phyloP scores from a whole-genome alignment of 2,797 vertebrate species.

The Muraenolepis orangiensis region DNA sequence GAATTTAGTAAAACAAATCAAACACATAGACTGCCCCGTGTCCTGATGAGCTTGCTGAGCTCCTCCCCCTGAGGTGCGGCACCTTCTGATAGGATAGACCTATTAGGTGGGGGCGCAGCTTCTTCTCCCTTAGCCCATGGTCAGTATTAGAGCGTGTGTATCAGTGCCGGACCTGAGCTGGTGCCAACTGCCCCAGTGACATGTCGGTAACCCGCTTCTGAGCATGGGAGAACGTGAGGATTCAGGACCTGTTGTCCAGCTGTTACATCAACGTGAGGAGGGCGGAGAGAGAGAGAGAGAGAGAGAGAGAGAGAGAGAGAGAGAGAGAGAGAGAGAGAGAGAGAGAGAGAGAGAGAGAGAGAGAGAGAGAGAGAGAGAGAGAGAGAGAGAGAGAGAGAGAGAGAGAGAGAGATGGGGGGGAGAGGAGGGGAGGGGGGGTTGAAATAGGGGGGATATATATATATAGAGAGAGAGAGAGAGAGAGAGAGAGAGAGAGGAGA shows the following conservation, averaged over 20 bases:
- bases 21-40: too few relatives aligned
- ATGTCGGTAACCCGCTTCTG: constrained; percentile 27
- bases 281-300: not conserved
- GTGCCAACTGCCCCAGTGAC: constrained; percentile 24
- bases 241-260: constrained; percentile 36
- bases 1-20: too few relatives aligned
- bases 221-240: constrained; percentile 37
- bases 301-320: not conserved
- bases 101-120: not conserved
- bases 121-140: constrained; percentile 10
- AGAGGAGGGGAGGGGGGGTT: not conserved
- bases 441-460: too few relatives aligned
- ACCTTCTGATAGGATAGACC: not conserved
- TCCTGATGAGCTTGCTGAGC: too few relatives aligned
- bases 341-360: not conserved
- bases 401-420: not conserved
- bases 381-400: not conserved
- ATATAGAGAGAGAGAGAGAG: not conserved
- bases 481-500: not conserved
- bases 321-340: not conserved
- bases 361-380: not conserved
- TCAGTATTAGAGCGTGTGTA: constrained; percentile 20
- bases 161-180: constrained; percentile 28
- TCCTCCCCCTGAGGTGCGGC: not conserved
- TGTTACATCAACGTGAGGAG: constrained; percentile 32